These are phyloP conservation scores for Ceratothoa steindachneri DNA, from an alignment of 2,888 invertebrate species.

Conservation along the genomic window DNA sequence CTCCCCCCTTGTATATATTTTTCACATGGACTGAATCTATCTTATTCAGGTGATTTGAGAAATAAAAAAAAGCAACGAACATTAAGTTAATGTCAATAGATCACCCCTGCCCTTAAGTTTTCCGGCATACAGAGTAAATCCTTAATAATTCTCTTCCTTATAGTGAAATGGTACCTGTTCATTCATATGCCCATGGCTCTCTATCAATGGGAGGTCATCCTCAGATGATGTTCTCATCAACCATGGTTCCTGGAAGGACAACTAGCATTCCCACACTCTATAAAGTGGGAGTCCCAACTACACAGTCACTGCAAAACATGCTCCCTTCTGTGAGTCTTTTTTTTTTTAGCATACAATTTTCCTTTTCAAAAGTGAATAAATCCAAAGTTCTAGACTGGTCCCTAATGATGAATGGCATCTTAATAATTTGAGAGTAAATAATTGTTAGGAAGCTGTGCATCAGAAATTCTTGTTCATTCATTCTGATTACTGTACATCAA, in stretches of 20 bases:
- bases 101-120: too few species aligned
- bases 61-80: too few species aligned
- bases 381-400: neutral
- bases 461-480: too few species aligned
- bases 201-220: constrained; percentile 30
- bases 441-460: too few species aligned
- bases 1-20: too few species aligned
- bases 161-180: constrained; percentile 22
- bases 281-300: neutral
- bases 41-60: too few species aligned
- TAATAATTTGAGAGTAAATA: too few species aligned
- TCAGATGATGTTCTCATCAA: constrained; percentile 38
- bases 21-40: too few species aligned
- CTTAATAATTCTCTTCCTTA: too few species aligned
- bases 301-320: constrained; percentile 7
- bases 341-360: neutral
- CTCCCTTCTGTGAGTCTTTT: neutral
- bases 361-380: neutral
- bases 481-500: too few species aligned
- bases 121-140: too few species aligned
- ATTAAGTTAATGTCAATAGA: too few species aligned
- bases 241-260: constrained; percentile 24
- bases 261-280: constrained; percentile 9
- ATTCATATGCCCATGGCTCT: constrained; percentile 27
- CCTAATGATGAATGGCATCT: neutral